A percentile compares a stretch with the other conserved stretches of the same genome.
Evolutionary conservation across 2,888 invertebrate genomes (phyloP).

Genomic region (Aplocera efformata): DNA sequence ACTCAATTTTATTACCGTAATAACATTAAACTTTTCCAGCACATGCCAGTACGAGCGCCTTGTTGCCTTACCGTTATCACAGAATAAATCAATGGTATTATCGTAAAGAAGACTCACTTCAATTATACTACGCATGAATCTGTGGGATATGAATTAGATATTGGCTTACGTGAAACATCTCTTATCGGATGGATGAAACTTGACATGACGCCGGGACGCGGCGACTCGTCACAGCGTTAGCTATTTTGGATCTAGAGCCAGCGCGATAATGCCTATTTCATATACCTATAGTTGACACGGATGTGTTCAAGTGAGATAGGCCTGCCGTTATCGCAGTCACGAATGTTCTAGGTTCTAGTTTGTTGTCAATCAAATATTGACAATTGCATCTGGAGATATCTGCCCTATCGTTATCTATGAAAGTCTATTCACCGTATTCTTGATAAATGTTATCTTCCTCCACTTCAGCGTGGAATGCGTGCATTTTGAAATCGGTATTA

Average conservation of each 20-base stretch:
- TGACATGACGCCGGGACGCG: too few species aligned
- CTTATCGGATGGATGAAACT: too few species aligned
- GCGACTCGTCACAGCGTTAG: too few species aligned
- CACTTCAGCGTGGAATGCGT: conserved; percentile 14
- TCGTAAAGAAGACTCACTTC: neutral
- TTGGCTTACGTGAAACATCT: too few species aligned
- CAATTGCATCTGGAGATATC: conserved; percentile 14
- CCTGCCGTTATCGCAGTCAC: neutral
- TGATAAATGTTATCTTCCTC: conserved; percentile 10
- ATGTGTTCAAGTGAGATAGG: neutral
- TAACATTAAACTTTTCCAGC: conserved; percentile 25
- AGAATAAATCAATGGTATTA: conserved; percentile 9
- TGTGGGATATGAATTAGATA: too few species aligned
- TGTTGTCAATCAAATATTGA: conserved; percentile 27
- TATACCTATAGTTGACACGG: too few species aligned
- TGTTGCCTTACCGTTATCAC: conserved; percentile 19
- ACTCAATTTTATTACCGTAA: conserved; percentile 25
- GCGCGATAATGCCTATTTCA: too few species aligned
- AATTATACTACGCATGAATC: too few species aligned
- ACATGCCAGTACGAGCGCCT: conserved; percentile 13
- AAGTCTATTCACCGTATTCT: conserved; percentile 5
- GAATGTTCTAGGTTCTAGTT: conserved; percentile 11
- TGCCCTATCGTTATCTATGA: conserved; percentile 8
- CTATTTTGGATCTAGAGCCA: too few species aligned
- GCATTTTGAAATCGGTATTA: conserved; percentile 21